Base-by-base conservation (phyloP, 2,113 vertebrate genomes). In the Cavia porcellus region DNA sequence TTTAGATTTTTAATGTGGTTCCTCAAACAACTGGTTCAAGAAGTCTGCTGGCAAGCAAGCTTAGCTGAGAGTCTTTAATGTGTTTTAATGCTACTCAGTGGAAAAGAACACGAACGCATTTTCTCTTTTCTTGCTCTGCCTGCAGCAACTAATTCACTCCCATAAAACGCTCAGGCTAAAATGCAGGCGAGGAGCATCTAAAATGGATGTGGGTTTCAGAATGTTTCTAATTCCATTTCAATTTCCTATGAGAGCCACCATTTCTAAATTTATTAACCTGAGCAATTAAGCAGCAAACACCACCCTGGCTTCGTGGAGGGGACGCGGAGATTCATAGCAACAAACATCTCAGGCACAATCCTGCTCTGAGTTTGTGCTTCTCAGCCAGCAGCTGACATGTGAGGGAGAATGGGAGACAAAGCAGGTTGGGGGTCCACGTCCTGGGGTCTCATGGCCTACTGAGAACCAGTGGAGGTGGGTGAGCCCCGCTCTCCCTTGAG, bases 191-290 rank as follows among this genome's bases (percentile, higher is more conserved):
- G 64, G 95, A 95, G 89, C 59, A 72, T 90, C 81, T 81, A 45
- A 95, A 86, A 93, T 57, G 90, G 77, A 96, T 95, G 72, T 66
- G n/a, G 85, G 68, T 81, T 93, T 96, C 75, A 62, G 82, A 95
- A 82, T 96, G 79, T 86, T 94, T 95, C 91, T 89, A 97, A 96
- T 96, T 97, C 96, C 52, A 25, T 96, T 96, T 86, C 93, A 72
- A 83, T 95, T 90, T 97, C 94, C 94, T 95, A 68, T 1, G 95
- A 96, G 93, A 85, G 7, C 17, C 55, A 74, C 45, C 19, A 45
- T 77, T 96, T 92, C 94, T 96, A 90, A 92, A 94, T 88, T 52
- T 92, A 96, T 95, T 95, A 86, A 95, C 82, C 45, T 32, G 68
- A 92, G 66, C 7, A 25, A 82, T 92, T 92, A 88, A 95, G 90